Evolutionary conservation across 2,797 vertebrate species (phyloP), one percentile per base, ranked within the genome.

Genomic region (Fistularia tabacaria): DNA sequence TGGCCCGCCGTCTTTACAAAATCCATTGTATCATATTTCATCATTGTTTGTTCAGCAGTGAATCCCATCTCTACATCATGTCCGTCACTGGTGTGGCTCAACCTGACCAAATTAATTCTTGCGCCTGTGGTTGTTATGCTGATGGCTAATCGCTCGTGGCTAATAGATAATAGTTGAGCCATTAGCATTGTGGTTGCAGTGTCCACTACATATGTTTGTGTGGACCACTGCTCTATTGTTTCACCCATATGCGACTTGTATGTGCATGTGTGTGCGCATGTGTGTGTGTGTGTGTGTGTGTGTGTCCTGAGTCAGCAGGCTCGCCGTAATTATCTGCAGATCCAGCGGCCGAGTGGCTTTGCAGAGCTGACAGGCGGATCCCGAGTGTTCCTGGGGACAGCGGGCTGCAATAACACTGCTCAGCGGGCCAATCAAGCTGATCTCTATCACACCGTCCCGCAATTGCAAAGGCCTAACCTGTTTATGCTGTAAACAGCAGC

Each of bases 361-460:
- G 66, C 60, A 36, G 67, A 36, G 43, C 72, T 83, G 84, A 85
- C 72, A 69, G 79, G 62, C 51, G 65, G 62, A 79, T 82, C 74
- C 80, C 79, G 78, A 73, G 73, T 64, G 75, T 71, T 87, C 79
- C 79, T 64, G 25, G 71, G 78, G 77, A 85, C 51, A 11, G 58
- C 79, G 74, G 73, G 82, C 82, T 76, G 87, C 87, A 91, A 90
- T 91, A 92, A 92, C 82, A 44, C 74, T 68, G 51, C 84, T 88
- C 86, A 84, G 85, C 85, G 83, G 81, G 69, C 81, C 88, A 54
- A 90, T 91, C 89, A 89, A 87, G 71, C 64, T 80, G 83, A 91
- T 87, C 82, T 69, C 71, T 86, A 83, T 89, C 87, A 87, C 80
- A 78, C 84, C 75, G 74, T 58, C 65, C 60, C 81, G 74, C 77